A percentile compares a stretch with the other conserved stretches of the same genome.
phyloP scores from a whole-genome alignment of 2,888 invertebrate genomes.

The Alviniconcha strummeri region DNA sequence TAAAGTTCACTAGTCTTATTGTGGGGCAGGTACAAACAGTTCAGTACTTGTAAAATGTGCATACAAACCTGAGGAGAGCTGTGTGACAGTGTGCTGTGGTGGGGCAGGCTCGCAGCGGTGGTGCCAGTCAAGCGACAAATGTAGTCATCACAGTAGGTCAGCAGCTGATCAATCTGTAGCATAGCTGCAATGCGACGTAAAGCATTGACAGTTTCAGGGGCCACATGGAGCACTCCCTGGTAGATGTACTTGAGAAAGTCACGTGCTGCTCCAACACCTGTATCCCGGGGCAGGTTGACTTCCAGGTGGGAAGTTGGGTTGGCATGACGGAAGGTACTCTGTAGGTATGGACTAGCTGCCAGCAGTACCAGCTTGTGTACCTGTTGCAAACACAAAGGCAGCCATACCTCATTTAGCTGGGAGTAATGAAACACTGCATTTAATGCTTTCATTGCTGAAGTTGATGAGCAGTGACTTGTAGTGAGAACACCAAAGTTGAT shows the following conservation, averaged over 20 bases:
- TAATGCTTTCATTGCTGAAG: too few relatives aligned
- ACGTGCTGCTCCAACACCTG: conserved; percentile 40
- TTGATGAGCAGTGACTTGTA: too few relatives aligned
- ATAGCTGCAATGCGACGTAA: conserved; percentile 44
- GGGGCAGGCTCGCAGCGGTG: neutral
- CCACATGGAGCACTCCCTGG: conserved; percentile 33
- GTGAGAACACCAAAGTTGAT: too few relatives aligned
- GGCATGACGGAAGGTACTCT: conserved; percentile 44
- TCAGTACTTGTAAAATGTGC: too few relatives aligned
- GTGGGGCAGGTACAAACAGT: too few relatives aligned
- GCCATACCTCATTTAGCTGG: too few relatives aligned
- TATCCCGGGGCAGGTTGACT: conserved; percentile 45
- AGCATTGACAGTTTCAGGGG: conserved; percentile 34
- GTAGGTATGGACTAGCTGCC: conserved; percentile 45
- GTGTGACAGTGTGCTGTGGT: neutral
- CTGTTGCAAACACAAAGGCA: conserved; percentile 18
- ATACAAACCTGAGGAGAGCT: conserved; percentile 17
- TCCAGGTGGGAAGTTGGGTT: conserved; percentile 44
- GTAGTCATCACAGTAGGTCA: conserved; percentile 42
- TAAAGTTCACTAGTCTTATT: too few relatives aligned
- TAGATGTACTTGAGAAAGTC: conserved; percentile 46
- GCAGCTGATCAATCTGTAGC: conserved; percentile 45
- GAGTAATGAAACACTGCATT: too few relatives aligned
- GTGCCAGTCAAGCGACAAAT: neutral
- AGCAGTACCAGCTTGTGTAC: conserved; percentile 46